phyloP scores from a whole-genome alignment of 2,113 vertebrate species.

The Damaliscus lunatus region DNA sequence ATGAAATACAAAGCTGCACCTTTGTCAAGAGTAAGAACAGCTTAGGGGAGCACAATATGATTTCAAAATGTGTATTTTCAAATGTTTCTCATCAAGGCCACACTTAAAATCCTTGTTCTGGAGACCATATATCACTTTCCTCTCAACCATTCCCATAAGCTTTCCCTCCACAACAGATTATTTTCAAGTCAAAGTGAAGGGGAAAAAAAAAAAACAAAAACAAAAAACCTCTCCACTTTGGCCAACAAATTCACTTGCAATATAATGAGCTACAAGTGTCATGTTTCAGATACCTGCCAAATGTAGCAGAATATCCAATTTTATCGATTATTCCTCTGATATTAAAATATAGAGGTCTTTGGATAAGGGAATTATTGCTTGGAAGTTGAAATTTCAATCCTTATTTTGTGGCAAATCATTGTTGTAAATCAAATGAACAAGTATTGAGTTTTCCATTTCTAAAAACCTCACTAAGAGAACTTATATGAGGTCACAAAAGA shows the following conservation, averaged over 20 bases:
- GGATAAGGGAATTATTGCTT: neutral
- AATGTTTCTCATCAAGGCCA: slow-evolving; percentile 12
- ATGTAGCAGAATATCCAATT: neutral
- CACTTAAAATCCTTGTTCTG: neutral
- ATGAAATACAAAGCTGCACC: neutral
- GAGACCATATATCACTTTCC: neutral
- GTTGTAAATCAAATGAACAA: slow-evolving; percentile 13
- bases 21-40: neutral
- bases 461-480: neutral
- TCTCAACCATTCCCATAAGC: neutral
- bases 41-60: neutral
- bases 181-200: slow-evolving; percentile 3
- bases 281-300: neutral
- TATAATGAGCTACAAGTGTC: neutral
- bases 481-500: neutral
- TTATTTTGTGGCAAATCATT: neutral
- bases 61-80: neutral
- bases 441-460: neutral
- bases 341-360: neutral
- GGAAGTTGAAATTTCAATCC: neutral
- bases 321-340: neutral
- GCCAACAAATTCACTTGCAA: neutral
- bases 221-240: neutral
- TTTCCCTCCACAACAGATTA: neutral
- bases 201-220: neutral